These are phyloP conservation scores for Venustaconcha ellipsiformis DNA, from an alignment of 1,140 invertebrate species.

Conservation along the genomic window DNA sequence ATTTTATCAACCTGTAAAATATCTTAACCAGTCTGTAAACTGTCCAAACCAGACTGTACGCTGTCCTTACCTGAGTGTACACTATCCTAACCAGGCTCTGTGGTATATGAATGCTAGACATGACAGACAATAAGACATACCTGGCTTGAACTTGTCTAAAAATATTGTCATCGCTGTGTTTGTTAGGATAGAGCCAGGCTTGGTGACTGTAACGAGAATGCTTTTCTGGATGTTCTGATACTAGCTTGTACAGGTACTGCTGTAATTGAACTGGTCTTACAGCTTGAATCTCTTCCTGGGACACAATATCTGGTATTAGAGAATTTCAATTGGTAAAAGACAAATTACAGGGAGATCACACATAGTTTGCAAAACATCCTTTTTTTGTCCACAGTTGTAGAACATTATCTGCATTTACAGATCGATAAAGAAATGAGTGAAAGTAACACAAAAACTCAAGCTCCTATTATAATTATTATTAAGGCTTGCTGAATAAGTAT, in stretches of 20 bases:
- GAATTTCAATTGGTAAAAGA: slow-evolving; percentile 2
- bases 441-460: too few relatives aligned
- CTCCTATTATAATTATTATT: too few relatives aligned
- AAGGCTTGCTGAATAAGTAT: too few relatives aligned
- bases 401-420: not conserved
- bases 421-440: too few relatives aligned
- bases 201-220: slow-evolving; percentile 49
- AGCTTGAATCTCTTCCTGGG: slow-evolving; percentile 20
- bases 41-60: too few relatives aligned
- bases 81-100: too few relatives aligned
- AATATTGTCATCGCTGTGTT: slow-evolving; percentile 32
- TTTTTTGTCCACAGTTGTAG: not conserved
- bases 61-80: too few relatives aligned
- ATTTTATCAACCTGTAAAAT: too few relatives aligned
- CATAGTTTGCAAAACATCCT: not conserved
- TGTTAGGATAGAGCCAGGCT: slow-evolving; percentile 46
- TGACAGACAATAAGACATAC: slow-evolving; percentile 15
- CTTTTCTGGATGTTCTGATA: slow-evolving; percentile 44
- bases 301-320: slow-evolving; percentile 23
- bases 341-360: too few relatives aligned
- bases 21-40: too few relatives aligned
- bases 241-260: slow-evolving; percentile 19
- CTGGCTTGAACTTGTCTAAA: slow-evolving; percentile 40
- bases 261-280: slow-evolving; percentile 20
- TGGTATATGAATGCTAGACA: too few relatives aligned